Conservation (phyloP, 2,888 invertebrate genomes). For the Tromatobia lineatoria region DNA sequence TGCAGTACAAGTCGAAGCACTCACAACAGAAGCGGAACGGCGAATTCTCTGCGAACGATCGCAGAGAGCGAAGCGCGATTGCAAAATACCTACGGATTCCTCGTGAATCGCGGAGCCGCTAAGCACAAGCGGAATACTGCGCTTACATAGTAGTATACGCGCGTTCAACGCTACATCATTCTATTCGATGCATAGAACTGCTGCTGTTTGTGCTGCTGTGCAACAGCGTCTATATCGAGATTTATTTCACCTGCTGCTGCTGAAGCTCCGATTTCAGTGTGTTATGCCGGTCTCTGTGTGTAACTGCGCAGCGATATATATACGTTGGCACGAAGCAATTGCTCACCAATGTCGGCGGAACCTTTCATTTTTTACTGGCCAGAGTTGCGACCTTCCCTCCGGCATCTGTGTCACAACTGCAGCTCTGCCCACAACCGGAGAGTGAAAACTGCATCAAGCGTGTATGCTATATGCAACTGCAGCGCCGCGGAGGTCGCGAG, state of each 20-base stretch:
- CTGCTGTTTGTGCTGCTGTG: neutral
- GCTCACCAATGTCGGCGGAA: conserved; percentile 3
- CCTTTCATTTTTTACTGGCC: conserved; percentile 15
- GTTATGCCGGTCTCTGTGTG: neutral
- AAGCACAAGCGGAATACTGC: neutral
- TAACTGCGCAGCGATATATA: neutral
- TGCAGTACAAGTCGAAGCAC: neutral
- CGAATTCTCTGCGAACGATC: conserved; percentile 26
- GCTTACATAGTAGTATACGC: neutral
- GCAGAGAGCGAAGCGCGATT: conserved; percentile 28
- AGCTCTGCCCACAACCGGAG: conserved; percentile 26
- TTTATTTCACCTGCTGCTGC: neutral
- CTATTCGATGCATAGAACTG: neutral
- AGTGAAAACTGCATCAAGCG: conserved; percentile 21
- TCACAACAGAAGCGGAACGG: conserved; percentile 19
- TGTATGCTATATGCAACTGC: neutral
- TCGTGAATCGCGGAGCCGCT: conserved; percentile 9
- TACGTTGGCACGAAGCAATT: neutral
- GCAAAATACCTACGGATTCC: conserved; percentile 33
- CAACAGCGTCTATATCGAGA: conserved; percentile 13
- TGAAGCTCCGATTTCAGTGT: too few relatives aligned
- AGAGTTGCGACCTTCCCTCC: conserved; percentile 18
- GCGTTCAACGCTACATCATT: neutral
- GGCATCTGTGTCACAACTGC: conserved; percentile 26
- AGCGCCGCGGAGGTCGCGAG: conserved; percentile 19